A percentile compares a stretch with the other conserved stretches of the same genome.
Evolutionary conservation across 2,888 invertebrate genomes (phyloP).

Genomic region (Ormyrus nitidulus): DNA sequence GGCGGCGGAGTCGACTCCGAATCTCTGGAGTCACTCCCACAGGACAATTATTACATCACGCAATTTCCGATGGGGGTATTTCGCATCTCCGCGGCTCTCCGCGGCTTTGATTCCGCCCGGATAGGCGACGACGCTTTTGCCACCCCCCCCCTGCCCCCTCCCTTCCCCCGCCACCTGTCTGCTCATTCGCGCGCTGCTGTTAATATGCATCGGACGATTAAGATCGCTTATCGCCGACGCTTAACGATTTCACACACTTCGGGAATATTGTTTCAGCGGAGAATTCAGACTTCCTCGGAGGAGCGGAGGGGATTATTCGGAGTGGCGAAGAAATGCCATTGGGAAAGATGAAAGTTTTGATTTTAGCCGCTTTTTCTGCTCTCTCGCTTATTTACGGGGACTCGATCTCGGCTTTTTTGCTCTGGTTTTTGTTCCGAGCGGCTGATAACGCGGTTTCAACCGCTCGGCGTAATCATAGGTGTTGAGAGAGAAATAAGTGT

Average conservation of each 20-base stretch:
- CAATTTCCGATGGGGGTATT: conserved; percentile 71
- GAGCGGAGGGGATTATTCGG: neutral
- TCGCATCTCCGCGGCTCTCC: conserved; percentile 60
- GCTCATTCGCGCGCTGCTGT: conserved; percentile 35
- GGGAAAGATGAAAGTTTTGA: conserved; percentile 47
- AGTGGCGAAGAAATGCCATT: conserved; percentile 13
- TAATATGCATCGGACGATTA: conserved; percentile 55
- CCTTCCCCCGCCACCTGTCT: no score
- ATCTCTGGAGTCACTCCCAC: conserved; percentile 70
- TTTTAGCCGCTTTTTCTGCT: neutral
- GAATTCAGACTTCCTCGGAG: conserved; percentile 33
- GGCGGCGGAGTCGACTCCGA: conserved; percentile 17
- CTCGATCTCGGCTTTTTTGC: neutral
- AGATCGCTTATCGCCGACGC: conserved; percentile 50
- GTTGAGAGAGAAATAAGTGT: neutral
- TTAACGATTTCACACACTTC: conserved; percentile 50
- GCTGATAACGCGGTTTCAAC: conserved; percentile 5
- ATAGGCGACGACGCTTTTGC: conserved; percentile 44
- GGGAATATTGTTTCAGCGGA: conserved; percentile 30
- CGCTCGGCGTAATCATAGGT: conserved; percentile 9
- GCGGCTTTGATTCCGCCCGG: conserved; percentile 47
- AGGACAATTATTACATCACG: conserved; percentile 75
- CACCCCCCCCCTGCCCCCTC: neutral
- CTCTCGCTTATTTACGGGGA: no score
- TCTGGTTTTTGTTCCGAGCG: conserved; percentile 11